Base-by-base conservation (phyloP, 35 echinoderm and acorn worm genomes). In the Apostichopus californicus region DNA sequence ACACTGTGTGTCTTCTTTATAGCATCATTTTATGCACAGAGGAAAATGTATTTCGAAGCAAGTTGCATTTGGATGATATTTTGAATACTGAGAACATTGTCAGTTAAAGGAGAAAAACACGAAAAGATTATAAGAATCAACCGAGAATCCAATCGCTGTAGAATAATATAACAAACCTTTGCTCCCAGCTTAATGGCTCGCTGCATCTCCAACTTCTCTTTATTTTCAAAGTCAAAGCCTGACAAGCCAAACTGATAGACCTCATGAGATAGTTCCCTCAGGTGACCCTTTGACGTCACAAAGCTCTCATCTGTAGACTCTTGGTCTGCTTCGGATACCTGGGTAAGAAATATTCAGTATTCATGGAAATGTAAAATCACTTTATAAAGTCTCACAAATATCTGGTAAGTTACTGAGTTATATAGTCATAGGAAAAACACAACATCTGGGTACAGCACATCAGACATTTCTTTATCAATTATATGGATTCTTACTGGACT, bases 101-200 rank as follows among this genome's bases (percentile, higher is more conserved):
- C 26, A 1, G 26, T 28, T 28, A 28, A 28, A 28, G 1, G 26
- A 28, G 26, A 28, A 28, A 28, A 28, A 1, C 26, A 28, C 0
- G 26, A 28, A 28, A 28, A 28, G 26, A 28, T 28, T 21, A 1
- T 73, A 73, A 21, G 13, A 21, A 73, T 73, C 70, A 73, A 73
- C 70, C 13, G 0, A 1, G 1, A 21, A 73, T 73, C 70, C 26
- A 28, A 28, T 28, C 26, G 1, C 26, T 28, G 26, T 28, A 28
- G 26, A 46, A 46, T 72, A 79, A 25, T 46, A 1, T 34, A 2
- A 78, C 77, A 8, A 70, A 95, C 96, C 94, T 88, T 91, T 73
- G 96, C 96, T 22, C 96, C 96, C 24, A 98, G 92, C n/a, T 87
- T 93, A 2, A 98, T 79, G 6, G 96, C 96, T 68, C 92, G 86